phyloP scores from a whole-genome alignment of 2,797 vertebrate species.

The Sebastolobus altivelis region DNA sequence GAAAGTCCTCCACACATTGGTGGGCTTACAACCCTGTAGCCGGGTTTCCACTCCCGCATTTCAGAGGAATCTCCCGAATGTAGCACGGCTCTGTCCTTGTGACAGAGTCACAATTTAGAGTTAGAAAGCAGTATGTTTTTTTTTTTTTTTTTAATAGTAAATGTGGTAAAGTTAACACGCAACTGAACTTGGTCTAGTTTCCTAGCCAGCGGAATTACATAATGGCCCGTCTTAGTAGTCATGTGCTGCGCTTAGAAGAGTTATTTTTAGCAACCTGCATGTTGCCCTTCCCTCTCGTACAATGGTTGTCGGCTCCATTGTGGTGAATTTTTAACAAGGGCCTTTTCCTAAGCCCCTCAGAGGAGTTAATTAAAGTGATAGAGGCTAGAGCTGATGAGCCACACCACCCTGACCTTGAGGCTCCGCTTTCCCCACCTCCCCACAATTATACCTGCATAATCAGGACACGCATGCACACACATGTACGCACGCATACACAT shows the following conservation, averaged over 20 bases:
- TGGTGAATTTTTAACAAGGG: constrained; percentile 87
- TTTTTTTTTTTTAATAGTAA: constrained; percentile 15
- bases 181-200: constrained; percentile 68
- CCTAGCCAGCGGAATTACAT: constrained; percentile 73
- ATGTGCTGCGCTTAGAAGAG: constrained; percentile 67
- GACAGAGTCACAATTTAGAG: constrained; percentile 22
- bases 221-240: constrained; percentile 75
- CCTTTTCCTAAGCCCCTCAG: constrained; percentile 86
- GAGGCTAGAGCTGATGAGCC: constrained; percentile 87
- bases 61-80: constrained; percentile 42
- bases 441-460: constrained; percentile 89
- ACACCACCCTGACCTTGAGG: constrained; percentile 87
- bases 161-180: constrained; percentile 37
- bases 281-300: constrained; percentile 78
- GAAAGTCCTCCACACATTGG: constrained; percentile 54
- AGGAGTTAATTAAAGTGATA: constrained; percentile 92
- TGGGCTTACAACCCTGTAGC: constrained; percentile 31
- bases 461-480: constrained; percentile 70
- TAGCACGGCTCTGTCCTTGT: constrained; percentile 23
- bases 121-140: constrained; percentile 7
- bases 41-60: constrained; percentile 35
- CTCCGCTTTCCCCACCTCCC: constrained; percentile 78
- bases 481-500: constrained; percentile 40
- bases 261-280: constrained; percentile 82
- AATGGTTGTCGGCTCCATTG: constrained; percentile 81